These are phyloP conservation scores for Heterocephalus glaber DNA, from an alignment of 2,113 vertebrate genomes.

Conservation along the genomic window DNA sequence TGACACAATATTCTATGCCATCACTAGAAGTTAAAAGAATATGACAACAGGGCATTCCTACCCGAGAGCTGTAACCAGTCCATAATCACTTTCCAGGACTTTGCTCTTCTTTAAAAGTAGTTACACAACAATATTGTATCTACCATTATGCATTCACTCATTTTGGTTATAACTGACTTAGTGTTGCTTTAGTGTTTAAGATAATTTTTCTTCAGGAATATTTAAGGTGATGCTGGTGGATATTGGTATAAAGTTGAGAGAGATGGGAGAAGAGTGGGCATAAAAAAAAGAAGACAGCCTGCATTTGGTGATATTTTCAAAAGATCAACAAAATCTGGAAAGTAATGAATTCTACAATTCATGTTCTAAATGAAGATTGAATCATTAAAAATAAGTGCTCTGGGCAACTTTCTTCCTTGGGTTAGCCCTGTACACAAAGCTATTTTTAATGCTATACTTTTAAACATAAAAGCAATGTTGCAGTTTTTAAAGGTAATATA, in stretches of 20 bases:
- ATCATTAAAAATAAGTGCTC: constrained; percentile 54
- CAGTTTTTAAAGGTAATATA: neutral
- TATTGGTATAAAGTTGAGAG: neutral
- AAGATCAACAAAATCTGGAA: constrained; percentile 43
- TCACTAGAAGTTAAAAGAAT: neutral
- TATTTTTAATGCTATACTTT: constrained; percentile 1
- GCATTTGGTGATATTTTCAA: neutral
- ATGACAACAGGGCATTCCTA: neutral
- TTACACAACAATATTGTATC: neutral
- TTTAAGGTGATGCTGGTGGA: neutral
- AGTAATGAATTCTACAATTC: neutral
- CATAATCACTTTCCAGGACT: neutral
- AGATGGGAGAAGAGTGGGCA: neutral
- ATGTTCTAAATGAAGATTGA: constrained; percentile 13
- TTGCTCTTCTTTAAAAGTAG: neutral
- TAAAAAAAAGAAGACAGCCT: neutral
- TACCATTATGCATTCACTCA: neutral
- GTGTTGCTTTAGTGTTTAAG: neutral
- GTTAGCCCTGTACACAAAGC: neutral
- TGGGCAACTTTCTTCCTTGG: neutral
- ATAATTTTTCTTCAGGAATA: constrained; percentile 24
- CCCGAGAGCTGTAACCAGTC: neutral
- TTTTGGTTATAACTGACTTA: neutral
- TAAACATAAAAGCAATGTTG: neutral
- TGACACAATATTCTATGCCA: neutral